Evolutionary conservation across 2,888 invertebrate genomes (phyloP).

Genomic region (Mechanitis mazaeus): DNA sequence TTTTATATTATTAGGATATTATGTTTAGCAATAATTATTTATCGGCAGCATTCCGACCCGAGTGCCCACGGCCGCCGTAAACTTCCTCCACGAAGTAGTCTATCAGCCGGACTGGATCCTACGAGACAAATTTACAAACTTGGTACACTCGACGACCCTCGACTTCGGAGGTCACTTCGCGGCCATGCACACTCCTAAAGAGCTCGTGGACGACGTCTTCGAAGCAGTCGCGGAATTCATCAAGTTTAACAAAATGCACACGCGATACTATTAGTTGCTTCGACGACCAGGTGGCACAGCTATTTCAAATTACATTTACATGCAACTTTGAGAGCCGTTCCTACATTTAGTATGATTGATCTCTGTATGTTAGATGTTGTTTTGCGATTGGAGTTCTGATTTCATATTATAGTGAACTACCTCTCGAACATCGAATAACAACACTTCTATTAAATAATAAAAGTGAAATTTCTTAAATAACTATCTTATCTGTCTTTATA

Average conservation of each 20-base stretch:
- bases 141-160: slow-evolving; percentile 80
- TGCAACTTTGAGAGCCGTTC: not conserved
- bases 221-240: slow-evolving; percentile 46
- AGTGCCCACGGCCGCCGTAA: slow-evolving; percentile 84
- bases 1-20: not conserved
- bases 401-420: too few relatives aligned
- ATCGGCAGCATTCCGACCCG: slow-evolving; percentile 77
- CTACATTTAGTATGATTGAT: not conserved
- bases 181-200: slow-evolving; percentile 85
- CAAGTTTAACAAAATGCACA: slow-evolving; percentile 37
- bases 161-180: slow-evolving; percentile 90
- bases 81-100: slow-evolving; percentile 83
- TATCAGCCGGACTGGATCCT: slow-evolving; percentile 79
- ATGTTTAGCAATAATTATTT: too few relatives aligned
- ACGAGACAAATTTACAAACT: slow-evolving; percentile 78
- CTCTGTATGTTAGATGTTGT: slow-evolving; percentile 1
- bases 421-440: not conserved
- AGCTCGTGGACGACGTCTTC: slow-evolving; percentile 79
- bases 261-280: not conserved
- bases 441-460: not conserved
- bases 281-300: not conserved
- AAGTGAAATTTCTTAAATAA: not conserved
- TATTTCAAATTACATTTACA: not conserved
- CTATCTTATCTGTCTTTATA: too few relatives aligned
- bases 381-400: not conserved